A percentile compares a stretch with the other conserved stretches of the same genome.
phyloP scores from a whole-genome alignment of 2,888 invertebrate genomes.

The Camponotus fellah region DNA sequence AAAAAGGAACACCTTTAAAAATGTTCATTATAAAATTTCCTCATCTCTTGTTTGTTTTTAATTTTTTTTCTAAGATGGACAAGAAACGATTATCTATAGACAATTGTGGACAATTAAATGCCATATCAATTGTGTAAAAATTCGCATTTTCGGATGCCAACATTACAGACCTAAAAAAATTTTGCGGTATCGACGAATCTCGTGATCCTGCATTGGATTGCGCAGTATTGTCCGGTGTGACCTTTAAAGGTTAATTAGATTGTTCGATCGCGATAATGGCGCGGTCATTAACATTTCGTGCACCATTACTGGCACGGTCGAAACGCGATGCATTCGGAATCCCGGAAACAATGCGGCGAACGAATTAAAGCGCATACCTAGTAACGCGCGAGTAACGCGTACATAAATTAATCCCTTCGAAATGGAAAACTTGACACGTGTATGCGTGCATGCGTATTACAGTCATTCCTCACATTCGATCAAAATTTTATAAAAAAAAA shows the following conservation, averaged over 20 bases:
- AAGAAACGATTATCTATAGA: no score
- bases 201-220: background rate
- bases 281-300: constrained; percentile 40
- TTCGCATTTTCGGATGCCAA: no score
- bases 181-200: background rate
- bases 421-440: background rate
- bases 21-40: no score
- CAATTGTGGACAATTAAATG: no score
- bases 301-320: constrained; percentile 34
- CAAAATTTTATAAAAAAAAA: background rate
- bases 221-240: constrained; percentile 26
- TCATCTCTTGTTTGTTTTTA: no score
- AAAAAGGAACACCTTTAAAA: background rate
- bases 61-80: no score
- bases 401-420: constrained; percentile 77
- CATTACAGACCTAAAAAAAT: background rate
- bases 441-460: background rate
- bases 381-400: constrained; percentile 65
- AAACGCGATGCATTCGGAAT: constrained; percentile 44
- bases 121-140: no score
- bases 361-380: constrained; percentile 62
- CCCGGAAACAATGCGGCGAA: constrained; percentile 58
- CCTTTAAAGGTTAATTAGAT: constrained; percentile 58
- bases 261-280: constrained; percentile 45
- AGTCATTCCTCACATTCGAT: background rate